A percentile compares a stretch with the other conserved stretches of the same genome.
phyloP scores from a whole-genome alignment of 2,113 vertebrate species.

The Corynorhinus townsendii region DNA sequence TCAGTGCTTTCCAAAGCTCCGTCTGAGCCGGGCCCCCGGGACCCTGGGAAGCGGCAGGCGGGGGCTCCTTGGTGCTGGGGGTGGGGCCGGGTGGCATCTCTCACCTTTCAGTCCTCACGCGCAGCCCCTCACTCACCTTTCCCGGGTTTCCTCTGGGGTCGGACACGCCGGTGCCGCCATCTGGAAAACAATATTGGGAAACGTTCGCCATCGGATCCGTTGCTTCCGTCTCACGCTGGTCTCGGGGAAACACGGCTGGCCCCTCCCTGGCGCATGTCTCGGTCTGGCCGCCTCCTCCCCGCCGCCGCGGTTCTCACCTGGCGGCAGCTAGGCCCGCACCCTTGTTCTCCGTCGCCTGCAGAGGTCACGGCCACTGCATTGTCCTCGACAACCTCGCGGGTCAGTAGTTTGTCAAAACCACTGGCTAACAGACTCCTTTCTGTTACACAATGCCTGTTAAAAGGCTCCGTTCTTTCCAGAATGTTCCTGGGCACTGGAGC shows the following conservation, averaged over 20 bases:
- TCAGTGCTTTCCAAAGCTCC: not conserved
- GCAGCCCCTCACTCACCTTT: constrained; percentile 74
- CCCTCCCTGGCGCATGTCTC: not conserved
- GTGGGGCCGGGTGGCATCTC: not conserved
- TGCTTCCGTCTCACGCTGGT: not conserved
- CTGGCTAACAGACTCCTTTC: not conserved
- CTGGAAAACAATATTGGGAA: constrained; percentile 63
- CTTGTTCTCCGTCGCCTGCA: accelerated
- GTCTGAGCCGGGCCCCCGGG: not conserved
- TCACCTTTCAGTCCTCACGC: accelerated
- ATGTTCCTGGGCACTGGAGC: not conserved
- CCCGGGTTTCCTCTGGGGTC: constrained; percentile 51
- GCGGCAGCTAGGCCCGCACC: not conserved
- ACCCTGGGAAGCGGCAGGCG: not conserved
- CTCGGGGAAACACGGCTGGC: not conserved
- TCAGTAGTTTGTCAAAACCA: not conserved
- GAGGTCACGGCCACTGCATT: not conserved
- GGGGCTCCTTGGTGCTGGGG: too few relatives aligned
- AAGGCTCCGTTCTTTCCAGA: not conserved
- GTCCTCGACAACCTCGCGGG: not conserved
- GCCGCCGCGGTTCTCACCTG: accelerated
- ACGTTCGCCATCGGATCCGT: not conserved
- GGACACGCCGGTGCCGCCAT: constrained; percentile 34
- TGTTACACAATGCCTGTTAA: not conserved
- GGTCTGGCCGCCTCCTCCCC: not conserved